Evolutionary conservation across 2,113 vertebrate species (phyloP), one percentile per base, ranked within the genome.

Genomic region (Dryoscopus gambensis): DNA sequence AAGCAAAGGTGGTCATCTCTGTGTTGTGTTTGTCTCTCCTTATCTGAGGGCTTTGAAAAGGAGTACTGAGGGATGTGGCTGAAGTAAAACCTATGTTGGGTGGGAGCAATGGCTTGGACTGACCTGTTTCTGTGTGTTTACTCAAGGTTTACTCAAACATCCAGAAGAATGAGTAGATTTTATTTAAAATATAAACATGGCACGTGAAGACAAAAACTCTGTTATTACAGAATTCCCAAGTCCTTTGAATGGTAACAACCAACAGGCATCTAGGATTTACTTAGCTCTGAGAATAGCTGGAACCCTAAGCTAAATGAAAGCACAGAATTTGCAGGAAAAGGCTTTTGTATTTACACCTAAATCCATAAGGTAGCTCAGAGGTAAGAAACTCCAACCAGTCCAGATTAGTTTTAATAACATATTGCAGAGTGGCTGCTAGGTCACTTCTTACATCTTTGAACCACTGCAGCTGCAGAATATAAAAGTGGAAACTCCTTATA

Each of bases 161-260:
- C 21, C n/a, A 89, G 60, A 56, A 53, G n/a, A 85, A 76, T 14
- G 3, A 79, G 75, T 8, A 24, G 14, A 39, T 85, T 97, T 97
- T 95, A 95, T 96, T 96, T 68, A 63, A 75, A 86, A 94, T 25
- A 75, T 42, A 89, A 91, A 86, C 71, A 40, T 52, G 40, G 30
- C 46, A 68, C 0, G 0, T 74, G 39, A 67, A 21, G 39, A 84
- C 14, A 95, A 86, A 63, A 76, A 1, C 19, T 53, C 25, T 30
- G 30, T 56, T 69, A n/a, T 7, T 77, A 80, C 9, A 46, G 47
- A 84, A 82, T 42, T 84, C 24, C 28, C 13, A 53, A 53, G 37
- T 80, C 15, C 22, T 56, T 63, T 44, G 15, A 65, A 33, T 73
- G 14, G 7, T 53, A 80, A 67, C 25, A 62, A 69, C 33, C 21